Evolutionary conservation across 2,797 vertebrate genomes (phyloP).

Genomic region (Carcharodon carcharias): DNA sequence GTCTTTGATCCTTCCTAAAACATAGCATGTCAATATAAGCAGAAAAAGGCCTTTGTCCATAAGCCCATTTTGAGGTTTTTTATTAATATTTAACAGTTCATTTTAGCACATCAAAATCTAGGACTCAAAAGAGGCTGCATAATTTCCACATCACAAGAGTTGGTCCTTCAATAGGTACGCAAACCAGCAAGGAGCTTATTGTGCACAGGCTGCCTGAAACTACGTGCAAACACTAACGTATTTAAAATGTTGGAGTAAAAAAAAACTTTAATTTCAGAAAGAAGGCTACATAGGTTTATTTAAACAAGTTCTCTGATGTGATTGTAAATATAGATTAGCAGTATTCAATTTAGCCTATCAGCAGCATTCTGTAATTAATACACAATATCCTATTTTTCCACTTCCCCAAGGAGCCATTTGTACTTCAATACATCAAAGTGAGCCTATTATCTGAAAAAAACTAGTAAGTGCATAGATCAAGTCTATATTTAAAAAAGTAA

Average conservation of each 20-base stretch:
- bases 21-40: neutral
- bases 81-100: neutral
- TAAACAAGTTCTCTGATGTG: neutral
- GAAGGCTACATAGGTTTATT: neutral
- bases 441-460: slow-evolving; percentile 19
- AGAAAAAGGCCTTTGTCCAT: neutral
- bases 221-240: neutral
- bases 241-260: neutral
- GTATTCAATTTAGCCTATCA: slow-evolving; percentile 9
- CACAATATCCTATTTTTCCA: slow-evolving; percentile 7
- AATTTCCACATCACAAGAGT: slow-evolving; percentile 11
- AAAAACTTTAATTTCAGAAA: slow-evolving; percentile 16
- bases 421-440: slow-evolving; percentile 8
- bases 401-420: slow-evolving; percentile 15
- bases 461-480: neutral
- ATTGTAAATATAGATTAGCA: neutral
- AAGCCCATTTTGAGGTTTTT: neutral
- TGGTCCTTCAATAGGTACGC: neutral
- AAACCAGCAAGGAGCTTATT: neutral
- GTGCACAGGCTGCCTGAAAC: neutral
- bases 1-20: neutral
- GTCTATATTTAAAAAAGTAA: slow-evolving; percentile 18
- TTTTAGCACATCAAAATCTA: slow-evolving; percentile 4
- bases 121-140: neutral
- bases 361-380: neutral